phyloP scores from a whole-genome alignment of 1,140 invertebrate genomes.

The Pseudomyrmex dendroicus region DNA sequence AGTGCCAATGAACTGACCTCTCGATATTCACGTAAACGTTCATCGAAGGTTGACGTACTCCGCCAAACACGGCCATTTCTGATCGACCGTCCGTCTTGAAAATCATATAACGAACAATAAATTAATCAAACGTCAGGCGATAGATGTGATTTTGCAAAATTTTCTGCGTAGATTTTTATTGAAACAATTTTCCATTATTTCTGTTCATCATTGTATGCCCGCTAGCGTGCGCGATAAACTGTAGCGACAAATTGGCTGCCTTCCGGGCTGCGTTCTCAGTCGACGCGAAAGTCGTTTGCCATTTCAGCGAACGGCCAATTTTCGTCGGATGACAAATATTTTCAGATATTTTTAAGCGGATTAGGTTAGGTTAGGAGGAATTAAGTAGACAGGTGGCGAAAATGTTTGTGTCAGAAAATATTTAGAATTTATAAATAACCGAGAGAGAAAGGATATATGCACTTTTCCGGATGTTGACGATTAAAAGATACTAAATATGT shows the following conservation, averaged over 20 bases:
- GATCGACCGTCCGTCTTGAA: neutral
- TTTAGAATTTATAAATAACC: conserved; percentile 17
- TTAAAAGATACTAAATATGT: conserved; percentile 1
- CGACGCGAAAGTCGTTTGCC: conserved; percentile 25
- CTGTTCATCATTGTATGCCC: conserved; percentile 51
- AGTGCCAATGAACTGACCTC: conserved; percentile 62
- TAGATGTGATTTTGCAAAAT: neutral
- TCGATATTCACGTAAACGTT: conserved; percentile 34
- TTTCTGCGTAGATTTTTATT: conserved; percentile 65
- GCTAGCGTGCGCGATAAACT: conserved; percentile 26
- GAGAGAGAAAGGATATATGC: neutral
- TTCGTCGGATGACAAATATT: conserved; percentile 45
- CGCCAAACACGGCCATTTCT: neutral
- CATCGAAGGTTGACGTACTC: conserved; percentile 21
- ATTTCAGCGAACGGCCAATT: conserved; percentile 56
- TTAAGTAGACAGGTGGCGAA: neutral
- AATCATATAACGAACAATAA: neutral
- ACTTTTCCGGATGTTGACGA: conserved; percentile 15
- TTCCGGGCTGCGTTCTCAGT: conserved; percentile 51
- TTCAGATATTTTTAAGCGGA: conserved; percentile 63
- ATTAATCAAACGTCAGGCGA: conserved; percentile 29
- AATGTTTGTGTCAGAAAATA: conserved; percentile 24
- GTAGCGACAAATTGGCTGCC: conserved; percentile 60
- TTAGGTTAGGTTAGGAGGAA: conserved; percentile 6
- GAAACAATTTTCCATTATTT: conserved; percentile 69